Percentiles rank a stretch among this genome's conserved stretches.
Conservation (phyloP, 2,888 invertebrate species). For the Chymomyza caudatula region DNA sequence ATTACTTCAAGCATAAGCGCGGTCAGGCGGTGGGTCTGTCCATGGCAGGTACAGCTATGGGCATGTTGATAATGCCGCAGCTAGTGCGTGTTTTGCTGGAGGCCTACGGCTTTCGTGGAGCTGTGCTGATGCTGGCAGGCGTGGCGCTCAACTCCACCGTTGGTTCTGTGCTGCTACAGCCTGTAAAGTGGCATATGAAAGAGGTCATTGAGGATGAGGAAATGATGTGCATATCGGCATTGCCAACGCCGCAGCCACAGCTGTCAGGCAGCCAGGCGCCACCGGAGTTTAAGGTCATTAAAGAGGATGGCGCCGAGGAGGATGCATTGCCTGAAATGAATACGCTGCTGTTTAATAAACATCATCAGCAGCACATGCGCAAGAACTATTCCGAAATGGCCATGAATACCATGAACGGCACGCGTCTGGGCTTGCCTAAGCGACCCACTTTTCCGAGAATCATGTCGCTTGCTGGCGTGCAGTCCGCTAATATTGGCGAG, state of each 20-base stretch:
- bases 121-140: conserved; percentile 84
- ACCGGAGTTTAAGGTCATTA: conserved; percentile 83
- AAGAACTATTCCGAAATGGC: conserved; percentile 78
- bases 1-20: conserved; percentile 86
- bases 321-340: conserved; percentile 78
- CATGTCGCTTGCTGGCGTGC: conserved; percentile 76
- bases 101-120: conserved; percentile 83
- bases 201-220: conserved; percentile 77
- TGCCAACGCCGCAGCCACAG: conserved; percentile 61
- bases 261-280: conserved; percentile 27
- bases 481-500: conserved; percentile 61
- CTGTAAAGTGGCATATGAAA: conserved; percentile 85
- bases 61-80: conserved; percentile 89
- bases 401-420: conserved; percentile 76
- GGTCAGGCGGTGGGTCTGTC: conserved; percentile 89
- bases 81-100: conserved; percentile 83
- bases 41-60: conserved; percentile 88
- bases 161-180: conserved; percentile 84
- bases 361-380: conserved; percentile 72
- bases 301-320: conserved; percentile 82
- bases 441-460: conserved; percentile 78
- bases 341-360: conserved; percentile 74
- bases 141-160: conserved; percentile 84
- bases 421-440: conserved; percentile 73
- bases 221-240: conserved; percentile 67